These are phyloP conservation scores for Chaetoderma sp. DNA, from an alignment of 2,888 invertebrate genomes.

Conservation along the genomic window DNA sequence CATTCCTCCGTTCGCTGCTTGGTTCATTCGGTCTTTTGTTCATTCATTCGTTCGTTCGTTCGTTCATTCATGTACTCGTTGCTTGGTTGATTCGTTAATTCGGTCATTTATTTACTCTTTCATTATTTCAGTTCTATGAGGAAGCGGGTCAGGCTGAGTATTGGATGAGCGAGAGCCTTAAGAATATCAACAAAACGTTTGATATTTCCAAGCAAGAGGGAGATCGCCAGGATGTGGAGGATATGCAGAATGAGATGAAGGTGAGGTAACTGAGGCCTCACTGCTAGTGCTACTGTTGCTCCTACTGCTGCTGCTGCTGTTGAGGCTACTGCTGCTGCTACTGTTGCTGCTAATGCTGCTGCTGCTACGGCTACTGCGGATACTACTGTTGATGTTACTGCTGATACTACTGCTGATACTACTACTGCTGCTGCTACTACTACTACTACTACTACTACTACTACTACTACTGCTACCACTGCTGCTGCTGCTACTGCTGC, in stretches of 20 bases:
- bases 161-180: slow-evolving; percentile 64
- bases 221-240: slow-evolving; percentile 47
- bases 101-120: too few relatives aligned
- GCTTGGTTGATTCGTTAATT: not conserved
- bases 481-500: too few relatives aligned
- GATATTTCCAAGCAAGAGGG: slow-evolving; percentile 47
- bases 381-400: too few relatives aligned
- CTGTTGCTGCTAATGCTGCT: too few relatives aligned
- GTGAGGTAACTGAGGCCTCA: slow-evolving; percentile 33
- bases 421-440: not conserved
- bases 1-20: too few relatives aligned
- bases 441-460: not conserved
- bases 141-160: slow-evolving; percentile 62
- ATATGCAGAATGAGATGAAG: slow-evolving; percentile 59
- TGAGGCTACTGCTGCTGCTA: too few relatives aligned
- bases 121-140: slow-evolving; percentile 60
- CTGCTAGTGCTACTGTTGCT: too few relatives aligned
- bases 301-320: too few relatives aligned
- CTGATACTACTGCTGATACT: too few relatives aligned
- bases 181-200: slow-evolving; percentile 54
- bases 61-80: not conserved
- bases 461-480: too few relatives aligned
- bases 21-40: too few relatives aligned
- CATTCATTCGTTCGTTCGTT: not conserved
- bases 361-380: too few relatives aligned